These are phyloP conservation scores for Muscicapa comitata DNA, from an alignment of 2,797 vertebrate genomes.

Conservation along the genomic window DNA sequence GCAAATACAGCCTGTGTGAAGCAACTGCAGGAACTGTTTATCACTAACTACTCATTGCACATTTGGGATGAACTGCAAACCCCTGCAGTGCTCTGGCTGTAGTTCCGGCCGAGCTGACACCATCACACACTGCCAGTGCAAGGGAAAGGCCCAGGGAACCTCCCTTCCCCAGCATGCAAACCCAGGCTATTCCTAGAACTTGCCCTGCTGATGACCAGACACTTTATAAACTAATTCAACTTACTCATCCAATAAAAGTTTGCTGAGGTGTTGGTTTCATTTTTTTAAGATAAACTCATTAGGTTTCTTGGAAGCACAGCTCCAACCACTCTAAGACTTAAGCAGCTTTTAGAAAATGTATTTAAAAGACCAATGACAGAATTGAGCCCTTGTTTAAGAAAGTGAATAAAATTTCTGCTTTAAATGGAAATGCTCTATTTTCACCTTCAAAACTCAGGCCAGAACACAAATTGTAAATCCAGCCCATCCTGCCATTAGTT, in stretches of 20 bases:
- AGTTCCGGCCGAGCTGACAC: not conserved
- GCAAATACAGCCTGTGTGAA: not conserved
- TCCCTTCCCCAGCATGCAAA: not conserved
- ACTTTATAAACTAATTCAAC: not conserved
- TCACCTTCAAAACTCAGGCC: not conserved
- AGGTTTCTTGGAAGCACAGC: not conserved
- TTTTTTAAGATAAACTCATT: not conserved
- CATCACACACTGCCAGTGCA: rapidly evolving
- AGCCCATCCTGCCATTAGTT: not conserved
- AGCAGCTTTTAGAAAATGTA: not conserved
- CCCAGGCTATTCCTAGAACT: not conserved
- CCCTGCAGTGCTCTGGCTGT: not conserved
- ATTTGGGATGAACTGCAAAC: not conserved
- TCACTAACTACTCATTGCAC: not conserved
- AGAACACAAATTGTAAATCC: not conserved
- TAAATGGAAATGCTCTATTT: not conserved
- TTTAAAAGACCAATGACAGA: not conserved
- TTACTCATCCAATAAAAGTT: not conserved
- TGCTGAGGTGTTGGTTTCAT: not conserved
- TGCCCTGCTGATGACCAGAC: not conserved
- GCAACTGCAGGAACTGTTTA: not conserved
- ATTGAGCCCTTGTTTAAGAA: not conserved
- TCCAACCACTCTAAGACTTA: not conserved
- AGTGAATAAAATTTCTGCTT: not conserved
- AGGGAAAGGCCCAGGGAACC: not conserved